Evolutionary conservation across 2,113 vertebrate genomes (phyloP).

Genomic region (Xenopus tropicalis): UCB_Xtro_10.0 CM004443.2:148850501-148851000

Average conservation of each 20-base stretch:
- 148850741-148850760: conserved; percentile 66
- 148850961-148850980: too few relatives aligned
- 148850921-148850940: too few relatives aligned
- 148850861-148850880: too few relatives aligned
- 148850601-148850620: conserved; percentile 76
- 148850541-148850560: conserved; percentile 65
- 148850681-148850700: conserved; percentile 71
- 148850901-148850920: too few relatives aligned
- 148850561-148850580: conserved; percentile 64
- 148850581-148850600: conserved; percentile 70
- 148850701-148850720: conserved; percentile 70
- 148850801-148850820: conserved; percentile 73
- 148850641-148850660: conserved; percentile 74
- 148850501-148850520: not conserved
- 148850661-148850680: conserved; percentile 71
- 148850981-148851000: too few relatives aligned
- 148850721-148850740: conserved; percentile 65
- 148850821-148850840: conserved; percentile 69
- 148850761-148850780: conserved; percentile 76
- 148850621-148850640: conserved; percentile 74
- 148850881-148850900: too few relatives aligned
- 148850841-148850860: conserved; percentile 39
- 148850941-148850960: too few relatives aligned
- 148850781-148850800: conserved; percentile 74
- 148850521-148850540: conserved; percentile 57